phyloP scores from a whole-genome alignment of 2,888 invertebrate genomes.

The Cryptocephalus primarius region DNA sequence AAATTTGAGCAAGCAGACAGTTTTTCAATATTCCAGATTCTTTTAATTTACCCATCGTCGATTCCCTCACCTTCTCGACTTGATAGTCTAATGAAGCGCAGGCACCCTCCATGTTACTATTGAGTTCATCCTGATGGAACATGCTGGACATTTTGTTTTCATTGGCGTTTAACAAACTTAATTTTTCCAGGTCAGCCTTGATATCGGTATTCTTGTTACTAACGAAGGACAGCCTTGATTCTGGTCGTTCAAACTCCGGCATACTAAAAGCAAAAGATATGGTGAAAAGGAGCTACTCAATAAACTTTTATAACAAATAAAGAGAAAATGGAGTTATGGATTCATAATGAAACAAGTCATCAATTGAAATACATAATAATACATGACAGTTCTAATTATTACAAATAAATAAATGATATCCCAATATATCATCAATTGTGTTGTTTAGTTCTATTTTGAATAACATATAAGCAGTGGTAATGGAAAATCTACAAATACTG shows the following conservation, averaged over 20 bases:
- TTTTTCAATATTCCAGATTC: no score
- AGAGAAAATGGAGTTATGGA: no score
- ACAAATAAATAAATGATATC: no score
- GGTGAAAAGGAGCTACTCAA: not conserved
- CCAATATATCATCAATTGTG: no score
- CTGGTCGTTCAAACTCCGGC: conserved; percentile 29
- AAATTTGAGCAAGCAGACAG: no score
- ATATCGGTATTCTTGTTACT: conserved; percentile 29
- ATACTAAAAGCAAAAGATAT: not conserved
- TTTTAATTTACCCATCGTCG: not conserved
- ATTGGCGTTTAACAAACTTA: conserved; percentile 30
- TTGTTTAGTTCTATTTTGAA: no score
- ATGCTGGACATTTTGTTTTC: conserved; percentile 23
- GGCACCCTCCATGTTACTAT: conserved; percentile 22
- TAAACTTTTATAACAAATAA: no score
- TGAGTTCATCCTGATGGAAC: conserved; percentile 11
- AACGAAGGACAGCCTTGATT: conserved; percentile 32
- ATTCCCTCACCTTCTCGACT: conserved; percentile 27
- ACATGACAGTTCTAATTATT: no score
- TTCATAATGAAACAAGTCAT: no score
- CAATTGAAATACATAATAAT: no score
- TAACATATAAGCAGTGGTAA: no score
- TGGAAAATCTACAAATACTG: no score
- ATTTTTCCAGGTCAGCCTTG: conserved; percentile 32
- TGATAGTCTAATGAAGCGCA: conserved; percentile 22